Conservation (phyloP, 2,888 invertebrate genomes). For the Cataglyphis cursor region DNA sequence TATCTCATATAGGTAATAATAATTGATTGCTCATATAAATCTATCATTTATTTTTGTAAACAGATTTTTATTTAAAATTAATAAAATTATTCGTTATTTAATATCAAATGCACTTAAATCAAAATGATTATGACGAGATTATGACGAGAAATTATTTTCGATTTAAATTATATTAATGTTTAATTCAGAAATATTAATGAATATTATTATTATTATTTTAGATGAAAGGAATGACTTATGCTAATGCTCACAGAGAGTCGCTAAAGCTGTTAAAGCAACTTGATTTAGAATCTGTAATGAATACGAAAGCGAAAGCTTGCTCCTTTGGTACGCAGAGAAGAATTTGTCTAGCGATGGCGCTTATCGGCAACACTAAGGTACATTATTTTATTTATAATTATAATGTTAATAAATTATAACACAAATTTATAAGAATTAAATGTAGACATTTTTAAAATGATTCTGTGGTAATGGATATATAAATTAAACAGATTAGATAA, state of each 20-base stretch:
- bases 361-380: slow-evolving; percentile 69
- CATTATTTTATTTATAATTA: background rate
- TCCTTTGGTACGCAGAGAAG: slow-evolving; percentile 61
- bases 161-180: background rate
- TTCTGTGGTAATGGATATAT: background rate
- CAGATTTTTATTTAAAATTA: background rate
- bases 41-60: background rate
- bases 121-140: background rate
- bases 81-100: no score
- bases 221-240: slow-evolving; percentile 69
- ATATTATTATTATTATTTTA: slow-evolving; percentile 34
- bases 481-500: background rate
- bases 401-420: background rate
- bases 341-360: slow-evolving; percentile 71
- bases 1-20: slow-evolving; percentile 1
- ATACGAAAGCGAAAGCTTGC: slow-evolving; percentile 53
- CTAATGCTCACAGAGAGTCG: slow-evolving; percentile 58
- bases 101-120: background rate
- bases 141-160: background rate
- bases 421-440: background rate
- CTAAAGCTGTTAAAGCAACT: slow-evolving; percentile 59
- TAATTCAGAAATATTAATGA: background rate
- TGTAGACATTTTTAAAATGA: background rate
- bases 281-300: slow-evolving; percentile 55
- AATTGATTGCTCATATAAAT: background rate